phyloP scores from a whole-genome alignment of 2,888 invertebrate species.

The Chrysolina americana region DNA sequence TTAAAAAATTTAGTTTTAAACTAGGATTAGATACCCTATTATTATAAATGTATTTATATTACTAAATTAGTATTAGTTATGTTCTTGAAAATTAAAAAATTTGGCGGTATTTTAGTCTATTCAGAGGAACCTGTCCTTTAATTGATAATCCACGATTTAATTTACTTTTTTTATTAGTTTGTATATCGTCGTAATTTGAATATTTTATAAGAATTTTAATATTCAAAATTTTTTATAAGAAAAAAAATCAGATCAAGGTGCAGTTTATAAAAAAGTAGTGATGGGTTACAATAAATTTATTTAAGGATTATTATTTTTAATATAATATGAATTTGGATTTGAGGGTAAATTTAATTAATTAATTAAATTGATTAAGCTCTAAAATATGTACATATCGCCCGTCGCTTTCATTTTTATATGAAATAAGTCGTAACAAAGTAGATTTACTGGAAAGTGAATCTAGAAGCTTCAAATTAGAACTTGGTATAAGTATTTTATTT shows the following conservation, averaged over 20 bases:
- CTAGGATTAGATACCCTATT: conserved; percentile 82
- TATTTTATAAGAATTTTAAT: conserved; percentile 60
- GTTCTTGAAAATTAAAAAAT: conserved; percentile 78
- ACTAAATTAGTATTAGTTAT: conserved; percentile 74
- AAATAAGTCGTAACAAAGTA: conserved; percentile 82
- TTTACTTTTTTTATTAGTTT: conserved; percentile 55
- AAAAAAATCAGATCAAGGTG: conserved; percentile 81
- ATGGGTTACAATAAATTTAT: conserved; percentile 75
- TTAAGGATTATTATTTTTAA: conserved; percentile 71
- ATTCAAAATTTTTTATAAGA: conserved; percentile 69
- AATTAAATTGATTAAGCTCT: conserved; percentile 75
- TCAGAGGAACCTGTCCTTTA: conserved; percentile 80
- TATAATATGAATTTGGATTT: conserved; percentile 74
- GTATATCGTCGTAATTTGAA: conserved; percentile 28
- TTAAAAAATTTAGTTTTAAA: conserved; percentile 70
- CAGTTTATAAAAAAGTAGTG: conserved; percentile 77
- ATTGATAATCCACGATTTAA: conserved; percentile 78
- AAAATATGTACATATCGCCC: conserved; percentile 85
- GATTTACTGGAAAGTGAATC: not conserved
- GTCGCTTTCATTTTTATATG: conserved; percentile 79
- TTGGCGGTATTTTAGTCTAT: conserved; percentile 81
- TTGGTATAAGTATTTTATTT: not conserved
- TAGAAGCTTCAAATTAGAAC: not conserved
- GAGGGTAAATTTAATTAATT: conserved; percentile 75
- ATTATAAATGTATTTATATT: conserved; percentile 70